Evolutionary conservation across 2,113 vertebrate species (phyloP).

Genomic region (Melanerpes formicivorus): DNA sequence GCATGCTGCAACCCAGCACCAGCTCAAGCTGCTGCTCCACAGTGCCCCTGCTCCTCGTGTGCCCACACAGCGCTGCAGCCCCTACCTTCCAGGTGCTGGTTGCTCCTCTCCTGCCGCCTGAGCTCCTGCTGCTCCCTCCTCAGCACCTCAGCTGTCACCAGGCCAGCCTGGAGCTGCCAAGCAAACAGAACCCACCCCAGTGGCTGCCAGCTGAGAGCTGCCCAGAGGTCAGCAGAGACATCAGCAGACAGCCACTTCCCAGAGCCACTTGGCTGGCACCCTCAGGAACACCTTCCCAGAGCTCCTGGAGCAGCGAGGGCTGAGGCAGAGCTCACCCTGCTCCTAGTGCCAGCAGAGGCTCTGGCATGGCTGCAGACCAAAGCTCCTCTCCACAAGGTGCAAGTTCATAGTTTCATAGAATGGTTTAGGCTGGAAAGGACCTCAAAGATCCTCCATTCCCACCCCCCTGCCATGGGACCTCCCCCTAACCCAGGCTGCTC

Average conservation of each 20-base stretch:
- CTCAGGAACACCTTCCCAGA: rapidly evolving
- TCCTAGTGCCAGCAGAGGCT: not conserved
- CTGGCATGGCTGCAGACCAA: rapidly evolving
- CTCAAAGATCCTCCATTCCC: too few relatives aligned
- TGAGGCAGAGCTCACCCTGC: not conserved
- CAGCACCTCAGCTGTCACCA: slow-evolving; percentile 85
- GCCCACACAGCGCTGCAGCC: rapidly evolving
- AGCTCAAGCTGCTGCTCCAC: rapidly evolving
- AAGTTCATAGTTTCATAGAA: too few relatives aligned
- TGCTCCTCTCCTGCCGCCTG: slow-evolving; percentile 75
- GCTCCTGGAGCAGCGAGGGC: not conserved
- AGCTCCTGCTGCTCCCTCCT: slow-evolving; percentile 87
- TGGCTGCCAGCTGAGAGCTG: not conserved
- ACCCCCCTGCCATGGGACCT: too few relatives aligned
- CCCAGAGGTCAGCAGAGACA: not conserved
- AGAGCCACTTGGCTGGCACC: not conserved
- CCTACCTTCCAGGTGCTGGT: slow-evolving; percentile 85
- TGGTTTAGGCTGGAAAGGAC: too few relatives aligned
- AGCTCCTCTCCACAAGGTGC: not conserved
- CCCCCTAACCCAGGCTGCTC: too few relatives aligned
- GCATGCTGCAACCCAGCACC: rapidly evolving
- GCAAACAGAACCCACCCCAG: not conserved
- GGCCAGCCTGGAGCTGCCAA: slow-evolving; percentile 81
- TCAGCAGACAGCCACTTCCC: rapidly evolving
- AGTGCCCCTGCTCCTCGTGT: not conserved